Evolutionary conservation across 2,113 vertebrate species (phyloP), one percentile per base, ranked within the genome.

Genomic region (Pseudonaja textilis): DNA sequence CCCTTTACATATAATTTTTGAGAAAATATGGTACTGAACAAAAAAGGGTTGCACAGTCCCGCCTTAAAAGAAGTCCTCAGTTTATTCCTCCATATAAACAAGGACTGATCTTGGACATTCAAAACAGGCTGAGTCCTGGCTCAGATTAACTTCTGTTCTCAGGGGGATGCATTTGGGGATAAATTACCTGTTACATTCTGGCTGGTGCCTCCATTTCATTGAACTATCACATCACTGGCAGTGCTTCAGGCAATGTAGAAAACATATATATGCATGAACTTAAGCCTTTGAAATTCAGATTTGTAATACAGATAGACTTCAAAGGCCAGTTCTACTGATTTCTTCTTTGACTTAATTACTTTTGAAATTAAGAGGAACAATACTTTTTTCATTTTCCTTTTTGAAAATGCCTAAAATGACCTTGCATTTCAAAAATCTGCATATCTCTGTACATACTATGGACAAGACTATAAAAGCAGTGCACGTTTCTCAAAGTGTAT

Each of bases 331-430:
- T 34, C 18, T 64, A 56, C 52, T 81, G 61, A 74, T n/a, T 89
- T 90, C 92, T 93, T 93, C 88, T 81, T 90, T 57, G 61, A 59
- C 95, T 93, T 89, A 94, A 93, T 94, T 94, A 74, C 59, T 88
- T 92, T 22, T 93, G 87, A 92, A 92, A 92, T 34, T 25, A 81
- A 85, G 39, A 42, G 47, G 47, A 88, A 42, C 34, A 54, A 69
- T 54, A 42, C 50, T 86, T 92, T 90, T 94, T 91, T 34, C 12
- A 69, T 81, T 81, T 74, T 81, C 69, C 9, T 81, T 20, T 42
- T 81, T 39, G 18, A 22, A 81, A 81, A 81, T 81, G 74, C 34
- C 34, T 81, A 39, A 81, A 81, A 81, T 81, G 74, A 22, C 39
- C 45, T 14, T 42, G 47, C 88, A 47, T 89, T 88, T 61, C 64